Conservation (phyloP, 2,797 vertebrate genomes). For the Sebastes melanostomus region DNA sequence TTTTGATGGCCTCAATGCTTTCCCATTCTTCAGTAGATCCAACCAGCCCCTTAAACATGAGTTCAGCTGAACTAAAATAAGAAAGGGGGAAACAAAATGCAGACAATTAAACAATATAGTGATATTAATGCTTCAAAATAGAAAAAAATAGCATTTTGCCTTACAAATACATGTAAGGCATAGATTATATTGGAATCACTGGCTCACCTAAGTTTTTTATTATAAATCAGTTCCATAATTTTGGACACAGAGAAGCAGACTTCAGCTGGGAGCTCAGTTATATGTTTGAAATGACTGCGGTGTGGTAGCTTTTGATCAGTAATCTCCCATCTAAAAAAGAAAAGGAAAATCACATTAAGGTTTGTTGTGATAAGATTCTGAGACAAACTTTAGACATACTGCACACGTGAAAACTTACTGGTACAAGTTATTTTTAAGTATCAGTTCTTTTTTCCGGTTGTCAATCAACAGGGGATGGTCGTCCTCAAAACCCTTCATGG, state of each 20-base stretch:
- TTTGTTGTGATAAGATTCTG: background rate
- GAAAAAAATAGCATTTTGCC: background rate
- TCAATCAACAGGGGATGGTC: constrained; percentile 14
- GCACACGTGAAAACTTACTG: constrained; percentile 46
- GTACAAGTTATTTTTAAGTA: constrained; percentile 31
- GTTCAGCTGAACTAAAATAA: constrained; percentile 54
- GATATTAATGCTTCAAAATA: background rate
- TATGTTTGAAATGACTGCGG: background rate
- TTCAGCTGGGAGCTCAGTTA: constrained; percentile 41
- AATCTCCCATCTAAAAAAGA: constrained; percentile 44
- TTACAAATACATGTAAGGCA: background rate
- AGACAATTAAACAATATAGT: background rate
- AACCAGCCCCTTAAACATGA: constrained; percentile 67
- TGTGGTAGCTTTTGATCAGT: constrained; percentile 30
- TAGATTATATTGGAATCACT: too few species aligned
- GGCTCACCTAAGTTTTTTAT: constrained; percentile 22
- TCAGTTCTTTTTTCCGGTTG: constrained; percentile 39
- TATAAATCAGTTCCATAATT: background rate
- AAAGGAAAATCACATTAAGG: background rate
- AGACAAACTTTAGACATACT: background rate
- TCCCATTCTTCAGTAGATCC: constrained; percentile 67
- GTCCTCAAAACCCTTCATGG: constrained; percentile 48
- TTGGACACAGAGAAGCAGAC: constrained; percentile 20
- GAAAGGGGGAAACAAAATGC: background rate
- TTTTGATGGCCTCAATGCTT: constrained; percentile 67